A percentile compares a stretch with the other conserved stretches of the same genome.
Conservation (phyloP, 2,888 invertebrate species). For the Sarcophaga subvicina region DNA sequence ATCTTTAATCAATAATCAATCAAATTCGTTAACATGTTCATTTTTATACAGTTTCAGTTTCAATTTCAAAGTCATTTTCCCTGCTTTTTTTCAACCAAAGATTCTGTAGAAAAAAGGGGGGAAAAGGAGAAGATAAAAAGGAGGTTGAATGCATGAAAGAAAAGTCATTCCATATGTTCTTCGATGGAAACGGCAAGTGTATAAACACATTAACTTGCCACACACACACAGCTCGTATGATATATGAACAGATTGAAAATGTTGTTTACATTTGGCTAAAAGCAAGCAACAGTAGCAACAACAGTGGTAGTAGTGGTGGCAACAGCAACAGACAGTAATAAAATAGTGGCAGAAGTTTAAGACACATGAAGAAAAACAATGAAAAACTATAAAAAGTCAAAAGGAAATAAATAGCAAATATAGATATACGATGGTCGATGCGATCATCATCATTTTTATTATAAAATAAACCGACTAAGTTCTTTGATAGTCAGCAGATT, state of each 20-base stretch:
- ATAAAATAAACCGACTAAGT: no score
- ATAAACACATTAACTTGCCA: slow-evolving; percentile 30
- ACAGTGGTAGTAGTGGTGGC: not conserved
- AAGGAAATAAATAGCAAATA: not conserved
- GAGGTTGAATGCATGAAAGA: not conserved
- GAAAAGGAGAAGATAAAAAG: not conserved
- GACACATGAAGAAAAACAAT: not conserved
- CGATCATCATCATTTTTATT: no score
- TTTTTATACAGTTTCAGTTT: not conserved
- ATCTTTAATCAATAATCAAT: slow-evolving; percentile 57
- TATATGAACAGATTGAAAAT: slow-evolving; percentile 29
- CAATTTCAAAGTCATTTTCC: slow-evolving; percentile 4
- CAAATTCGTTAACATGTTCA: slow-evolving; percentile 55
- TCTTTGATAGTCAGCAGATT: no score
- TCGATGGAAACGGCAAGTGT: slow-evolving; percentile 10
- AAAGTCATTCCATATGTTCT: slow-evolving; percentile 27
- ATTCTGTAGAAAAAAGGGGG: not conserved
- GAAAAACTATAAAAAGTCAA: not conserved
- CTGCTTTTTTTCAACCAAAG: no score
- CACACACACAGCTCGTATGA: slow-evolving; percentile 7
- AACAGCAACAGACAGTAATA: not conserved
- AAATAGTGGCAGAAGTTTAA: not conserved
- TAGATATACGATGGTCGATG: not conserved
- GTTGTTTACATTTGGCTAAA: slow-evolving; percentile 35
- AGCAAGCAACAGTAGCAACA: no score